Conservation (phyloP, 2,797 vertebrate genomes). For the Sebastes dallii region DNA sequence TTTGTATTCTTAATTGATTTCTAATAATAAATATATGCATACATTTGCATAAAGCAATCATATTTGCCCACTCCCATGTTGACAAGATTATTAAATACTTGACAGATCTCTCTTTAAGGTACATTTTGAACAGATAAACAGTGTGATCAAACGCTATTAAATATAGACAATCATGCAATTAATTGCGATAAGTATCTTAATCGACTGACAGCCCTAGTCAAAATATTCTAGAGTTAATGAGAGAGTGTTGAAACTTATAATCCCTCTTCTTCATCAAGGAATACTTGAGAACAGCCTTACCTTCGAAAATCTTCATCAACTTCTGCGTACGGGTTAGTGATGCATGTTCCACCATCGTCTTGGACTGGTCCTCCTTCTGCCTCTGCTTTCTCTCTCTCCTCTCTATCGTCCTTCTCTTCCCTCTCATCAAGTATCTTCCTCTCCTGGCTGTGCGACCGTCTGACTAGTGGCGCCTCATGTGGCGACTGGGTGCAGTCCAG, state of each 20-base stretch:
- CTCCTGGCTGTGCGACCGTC: constrained; percentile 87
- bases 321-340: constrained; percentile 72
- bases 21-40: no score
- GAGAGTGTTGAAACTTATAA: neutral
- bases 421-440: constrained; percentile 77
- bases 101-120: no score
- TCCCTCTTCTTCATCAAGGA: neutral
- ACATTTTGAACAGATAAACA: no score
- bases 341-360: constrained; percentile 62
- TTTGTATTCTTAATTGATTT: no score
- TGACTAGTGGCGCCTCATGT: constrained; percentile 65
- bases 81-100: no score
- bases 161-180: no score
- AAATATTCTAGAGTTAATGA: neutral
- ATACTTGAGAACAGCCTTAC: constrained; percentile 45
- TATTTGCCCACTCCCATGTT: no score
- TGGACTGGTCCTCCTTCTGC: constrained; percentile 48
- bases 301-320: constrained; percentile 70
- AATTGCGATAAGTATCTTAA: no score
- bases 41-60: no score
- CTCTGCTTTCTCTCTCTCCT: constrained; percentile 64
- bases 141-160: no score
- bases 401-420: constrained; percentile 79
- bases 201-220: no score
- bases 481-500: constrained; percentile 59